phyloP scores from a whole-genome alignment of 2,888 invertebrate genomes.

The Apodemia mormo region DNA sequence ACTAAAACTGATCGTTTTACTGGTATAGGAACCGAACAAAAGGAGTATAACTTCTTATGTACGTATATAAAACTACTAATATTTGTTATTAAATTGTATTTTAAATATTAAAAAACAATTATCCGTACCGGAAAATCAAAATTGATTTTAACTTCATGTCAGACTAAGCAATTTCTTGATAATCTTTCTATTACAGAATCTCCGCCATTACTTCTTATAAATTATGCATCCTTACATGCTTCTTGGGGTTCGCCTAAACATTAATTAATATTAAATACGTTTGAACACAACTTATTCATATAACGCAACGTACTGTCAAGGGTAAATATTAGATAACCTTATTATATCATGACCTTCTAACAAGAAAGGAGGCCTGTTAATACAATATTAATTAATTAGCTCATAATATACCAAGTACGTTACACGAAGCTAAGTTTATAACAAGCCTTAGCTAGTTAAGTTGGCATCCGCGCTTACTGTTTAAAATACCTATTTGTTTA shows the following conservation, averaged over 20 bases:
- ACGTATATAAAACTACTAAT: no score
- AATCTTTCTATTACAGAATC: no score
- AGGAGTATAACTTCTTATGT: no score
- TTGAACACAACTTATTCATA: not conserved
- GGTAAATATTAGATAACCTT: slow-evolving; percentile 38
- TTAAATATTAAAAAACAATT: no score
- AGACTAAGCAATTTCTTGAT: no score
- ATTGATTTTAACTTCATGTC: no score
- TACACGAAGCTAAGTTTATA: slow-evolving; percentile 4
- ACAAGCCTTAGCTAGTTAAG: not conserved
- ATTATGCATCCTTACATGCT: not conserved
- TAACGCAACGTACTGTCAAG: not conserved
- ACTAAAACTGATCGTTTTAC: no score
- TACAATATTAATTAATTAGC: slow-evolving; percentile 60
- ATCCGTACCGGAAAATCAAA: no score
- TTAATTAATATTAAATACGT: not conserved
- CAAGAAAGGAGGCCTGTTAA: slow-evolving; percentile 49
- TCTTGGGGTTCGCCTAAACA: not conserved
- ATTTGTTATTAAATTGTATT: no score
- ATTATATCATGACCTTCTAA: slow-evolving; percentile 38
- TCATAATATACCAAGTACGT: slow-evolving; percentile 38
- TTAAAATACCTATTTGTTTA: not conserved
- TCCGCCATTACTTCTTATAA: not conserved
- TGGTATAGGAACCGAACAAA: no score
- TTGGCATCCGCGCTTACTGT: not conserved